Evolutionary conservation across 53 echinoderm and acorn worm species (phyloP), one percentile per base, ranked within the genome.

Genomic region (Antedon mediterranea): DNA sequence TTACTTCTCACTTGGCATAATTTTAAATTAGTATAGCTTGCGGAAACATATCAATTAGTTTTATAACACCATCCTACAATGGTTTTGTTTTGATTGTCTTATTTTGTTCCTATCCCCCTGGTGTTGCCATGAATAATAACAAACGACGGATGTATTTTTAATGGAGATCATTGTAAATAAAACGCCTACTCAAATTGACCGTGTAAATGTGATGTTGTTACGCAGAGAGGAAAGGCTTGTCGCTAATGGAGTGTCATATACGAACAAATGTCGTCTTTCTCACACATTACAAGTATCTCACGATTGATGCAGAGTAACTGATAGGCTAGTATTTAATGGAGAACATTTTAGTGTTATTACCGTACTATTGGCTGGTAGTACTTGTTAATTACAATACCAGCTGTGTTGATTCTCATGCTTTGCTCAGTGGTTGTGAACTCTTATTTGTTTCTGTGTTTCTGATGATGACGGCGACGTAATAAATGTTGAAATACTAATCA

Each of bases 111-210:
- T 18, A 37, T 6, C 11, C 4, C 37, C 37, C 37, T 37, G n/a
- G 41, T 41, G 41, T 41, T 13, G 41, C 41, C 13, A 57, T 57
- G 57, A 57, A 57, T 57, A 57, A 57, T 57, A 26, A 57, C 23
- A 18, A 57, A 57, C 23, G 23, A 23, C 57, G 57, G 57, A 57
- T 57, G 57, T 57, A 57, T 57, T 57, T 57, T 57, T 57, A 57
- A 57, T 57, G 57, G 57, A 57, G 57, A 57, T 57, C 57, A 57
- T 2, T 57, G 57, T 57, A 57, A 57, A 57, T 57, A 57, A 57
- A 57, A 57, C 57, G 57, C 57, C 57, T 57, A 57, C 57, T 57
- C 57, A 57, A 57, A 57, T 57, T 57, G 57, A 57, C 57, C 57
- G 57, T 57, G 57, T 57, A 57, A 37, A 57, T 57, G 57, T 57